phyloP scores from a whole-genome alignment of 2,113 vertebrate genomes.

The Gadus macrocephalus region DNA sequence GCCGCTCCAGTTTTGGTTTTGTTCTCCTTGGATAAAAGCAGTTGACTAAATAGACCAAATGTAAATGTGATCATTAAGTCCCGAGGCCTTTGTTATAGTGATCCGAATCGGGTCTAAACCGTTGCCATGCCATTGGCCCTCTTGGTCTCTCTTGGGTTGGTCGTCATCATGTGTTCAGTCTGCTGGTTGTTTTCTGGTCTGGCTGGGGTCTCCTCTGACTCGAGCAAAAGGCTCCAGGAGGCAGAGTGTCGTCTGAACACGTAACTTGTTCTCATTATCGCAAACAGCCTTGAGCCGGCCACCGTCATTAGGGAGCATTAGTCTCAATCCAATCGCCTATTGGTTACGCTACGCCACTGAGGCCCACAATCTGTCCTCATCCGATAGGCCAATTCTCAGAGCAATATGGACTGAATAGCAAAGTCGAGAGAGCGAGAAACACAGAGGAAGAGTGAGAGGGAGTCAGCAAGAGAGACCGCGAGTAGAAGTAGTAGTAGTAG shows the following conservation, averaged over 20 bases:
- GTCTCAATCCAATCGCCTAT: conserved; percentile 67
- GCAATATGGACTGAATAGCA: conserved; percentile 51
- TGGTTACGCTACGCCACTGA: conserved; percentile 56
- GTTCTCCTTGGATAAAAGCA: no score
- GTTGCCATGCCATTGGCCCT: no score
- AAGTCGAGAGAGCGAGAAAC: conserved; percentile 28
- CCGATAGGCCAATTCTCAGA: conserved; percentile 47
- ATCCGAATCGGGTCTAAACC: no score
- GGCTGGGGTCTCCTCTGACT: background rate
- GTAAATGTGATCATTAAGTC: no score
- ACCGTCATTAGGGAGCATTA: conserved; percentile 69
- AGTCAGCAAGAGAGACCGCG: background rate
- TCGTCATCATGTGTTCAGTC: conserved; percentile 12
- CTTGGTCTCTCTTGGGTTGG: no score
- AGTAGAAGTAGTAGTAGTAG: background rate
- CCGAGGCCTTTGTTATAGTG: no score
- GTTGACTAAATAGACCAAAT: no score
- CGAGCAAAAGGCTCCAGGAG: conserved; percentile 27
- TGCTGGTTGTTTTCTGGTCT: conserved; percentile 18
- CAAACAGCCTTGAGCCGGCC: conserved; percentile 67
- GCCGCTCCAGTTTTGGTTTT: no score
- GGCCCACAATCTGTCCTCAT: conserved; percentile 58
- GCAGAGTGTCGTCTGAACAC: conserved; percentile 39
- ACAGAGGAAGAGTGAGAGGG: background rate
- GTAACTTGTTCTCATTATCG: conserved; percentile 68